Conservation (phyloP, 2,888 invertebrate species). For the Stenodema calcarata region DNA sequence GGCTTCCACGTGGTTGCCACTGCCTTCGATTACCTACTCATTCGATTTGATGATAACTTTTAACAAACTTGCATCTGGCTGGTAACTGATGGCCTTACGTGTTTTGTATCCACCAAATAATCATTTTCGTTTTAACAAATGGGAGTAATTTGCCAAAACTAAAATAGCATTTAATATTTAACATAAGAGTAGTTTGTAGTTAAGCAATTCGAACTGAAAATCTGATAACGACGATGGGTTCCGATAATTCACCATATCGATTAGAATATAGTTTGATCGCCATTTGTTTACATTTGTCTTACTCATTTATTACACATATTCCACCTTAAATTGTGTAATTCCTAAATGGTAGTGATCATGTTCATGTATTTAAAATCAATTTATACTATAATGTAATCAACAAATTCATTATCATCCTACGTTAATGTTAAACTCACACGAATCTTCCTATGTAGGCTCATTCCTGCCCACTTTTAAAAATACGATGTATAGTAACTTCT, state of each 20-base stretch:
- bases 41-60: too few species aligned
- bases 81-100: too few species aligned
- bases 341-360: too few species aligned
- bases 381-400: background rate
- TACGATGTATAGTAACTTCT: background rate
- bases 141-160: too few species aligned
- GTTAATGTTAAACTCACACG: background rate
- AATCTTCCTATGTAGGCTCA: background rate
- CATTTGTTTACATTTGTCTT: background rate
- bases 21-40: too few species aligned
- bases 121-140: too few species aligned
- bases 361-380: background rate
- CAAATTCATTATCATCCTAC: background rate
- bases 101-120: too few species aligned
- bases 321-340: background rate
- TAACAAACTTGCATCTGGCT: too few species aligned
- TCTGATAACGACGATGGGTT: background rate
- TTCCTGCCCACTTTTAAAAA: background rate
- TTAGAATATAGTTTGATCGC: background rate
- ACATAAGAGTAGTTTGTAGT: background rate
- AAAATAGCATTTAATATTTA: too few species aligned
- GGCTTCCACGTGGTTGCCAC: too few species aligned
- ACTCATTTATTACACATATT: background rate
- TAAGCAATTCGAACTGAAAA: background rate
- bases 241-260: background rate